Base-by-base conservation (phyloP, 2,888 invertebrate genomes). In the Cheilosia impressa region DNA sequence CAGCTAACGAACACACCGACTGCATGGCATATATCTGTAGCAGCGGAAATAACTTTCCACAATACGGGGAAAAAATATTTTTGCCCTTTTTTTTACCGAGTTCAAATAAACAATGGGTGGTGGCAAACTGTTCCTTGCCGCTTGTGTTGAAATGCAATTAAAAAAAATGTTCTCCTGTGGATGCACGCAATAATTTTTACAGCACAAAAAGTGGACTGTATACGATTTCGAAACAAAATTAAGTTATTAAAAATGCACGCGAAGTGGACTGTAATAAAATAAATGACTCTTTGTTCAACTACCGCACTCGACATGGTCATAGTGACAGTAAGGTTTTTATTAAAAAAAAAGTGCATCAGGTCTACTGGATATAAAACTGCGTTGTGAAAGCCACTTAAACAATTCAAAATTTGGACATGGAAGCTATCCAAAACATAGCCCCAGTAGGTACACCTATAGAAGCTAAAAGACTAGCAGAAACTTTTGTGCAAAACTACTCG, bases 161-260 rank as follows among this genome's bases (percentile, higher is more conserved):
- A 45, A 45, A 41, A 41, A 60, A 60, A 24, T n/a, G 17, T 9
- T 45, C 10, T 15, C 22, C 24, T 62, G 19, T 62, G 47, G 13
- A 62, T 62, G 47, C 62, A 62, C 62, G 62, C 47, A 47, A 62
- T 31, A 17, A 19, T 45, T 45, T n/a, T 47, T 19, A 27, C 27
- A 34, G 55, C 13, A 47, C 17, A 62, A 13, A 47, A 62, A 31
- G 45, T 47, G 6, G 19, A 62, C 27, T 45, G 15, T 62, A 10
- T 38, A 38, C 27, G 45, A 47, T 45, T 45, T 47, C 47, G 34
- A n/a, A 62, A 60, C 60, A 24, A 43, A 60, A 62, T 62, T 62
- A 47, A 62, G 62, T 62, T 62, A 27, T 62, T 62, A 62, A 47
- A 62, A 62, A 47, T 62, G 17, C 47, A 62, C 31, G 31, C 27